Evolutionary conservation across 2,888 invertebrate species (phyloP), one percentile per base, ranked within the genome.

Genomic region (Ichneumoninae sp.): DNA sequence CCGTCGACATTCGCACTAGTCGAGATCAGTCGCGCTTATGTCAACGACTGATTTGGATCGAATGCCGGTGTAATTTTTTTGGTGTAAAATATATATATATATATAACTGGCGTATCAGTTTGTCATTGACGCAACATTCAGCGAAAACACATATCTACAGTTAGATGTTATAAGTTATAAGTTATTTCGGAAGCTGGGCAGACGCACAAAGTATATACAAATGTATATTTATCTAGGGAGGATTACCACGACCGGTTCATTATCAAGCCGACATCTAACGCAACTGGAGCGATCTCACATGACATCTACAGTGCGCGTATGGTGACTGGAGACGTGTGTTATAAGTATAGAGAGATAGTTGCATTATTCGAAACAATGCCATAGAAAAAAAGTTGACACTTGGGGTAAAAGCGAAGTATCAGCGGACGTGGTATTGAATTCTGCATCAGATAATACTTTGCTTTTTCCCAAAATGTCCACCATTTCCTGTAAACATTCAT

Each of bases 101-200:
- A 60, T 60, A n/a, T 8, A 60, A 47, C 16, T 52, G 22, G 22
- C 65, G 33, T n/a, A 63, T n/a, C 26, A 6, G 16, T 66, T 66
- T 54, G 76, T 71, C 71, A 71, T 77, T 77, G 54, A 65, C 65
- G 71, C 40, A 71, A 71, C 52, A 57, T 81, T 44, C 50, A 76
- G 40, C 26, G 40, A 54, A 75, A 54, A 57, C 44, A 54, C 52
- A 65, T 63, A 16, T 54, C 70, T 73, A 60, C 71, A 26, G 3
- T 68, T 68, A 26, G 16, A 33, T 26, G 36, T 22, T 57, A 57
- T 52, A 71, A 40, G 52, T 75, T 69, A 75, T 81, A 71, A 40
- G 52, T 75, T 69, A 75, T 81, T 47, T 47, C 60, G 36, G 69
- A 52, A 66, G 54, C 65, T 66, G 40, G 33, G 57, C 57, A 22